Percentiles rank a stretch among this genome's conserved stretches.
phyloP scores from a whole-genome alignment of 2,888 invertebrate species.

The Andrena flavipes region DNA sequence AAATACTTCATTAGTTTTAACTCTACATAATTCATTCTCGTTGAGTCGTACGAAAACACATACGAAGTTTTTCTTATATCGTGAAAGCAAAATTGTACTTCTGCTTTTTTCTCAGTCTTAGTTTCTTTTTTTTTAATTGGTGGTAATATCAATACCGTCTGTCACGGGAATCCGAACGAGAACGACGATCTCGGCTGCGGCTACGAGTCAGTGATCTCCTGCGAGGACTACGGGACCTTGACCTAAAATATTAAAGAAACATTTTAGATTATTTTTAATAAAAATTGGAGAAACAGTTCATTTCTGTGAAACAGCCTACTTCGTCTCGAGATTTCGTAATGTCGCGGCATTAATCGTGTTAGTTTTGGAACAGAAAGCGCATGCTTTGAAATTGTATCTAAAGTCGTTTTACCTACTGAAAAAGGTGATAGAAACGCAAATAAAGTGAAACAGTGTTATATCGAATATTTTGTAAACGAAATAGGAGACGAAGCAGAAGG shows the following conservation, averaged over 20 bases:
- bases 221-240: constrained; percentile 82
- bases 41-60: background rate
- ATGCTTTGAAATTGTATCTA: background rate
- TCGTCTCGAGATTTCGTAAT: constrained; percentile 36
- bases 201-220: constrained; percentile 83
- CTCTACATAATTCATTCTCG: constrained; percentile 3
- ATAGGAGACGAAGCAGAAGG: constrained; percentile 62
- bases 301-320: constrained; percentile 44
- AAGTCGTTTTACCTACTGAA: background rate
- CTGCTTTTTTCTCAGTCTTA: constrained; percentile 8
- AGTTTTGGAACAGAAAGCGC: background rate
- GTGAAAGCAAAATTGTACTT: constrained; percentile 1
- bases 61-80: background rate
- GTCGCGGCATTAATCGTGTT: background rate
- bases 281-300: constrained; percentile 28
- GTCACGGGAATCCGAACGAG: constrained; percentile 83
- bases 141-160: constrained; percentile 80
- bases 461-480: background rate
- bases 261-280: constrained; percentile 54
- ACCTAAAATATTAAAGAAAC: constrained; percentile 79
- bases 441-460: background rate
- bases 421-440: background rate
- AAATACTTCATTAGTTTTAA: background rate
- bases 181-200: constrained; percentile 83
- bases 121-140: constrained; percentile 41